phyloP scores from a whole-genome alignment of 2,797 vertebrate genomes.

The Sebastes itinus region DNA sequence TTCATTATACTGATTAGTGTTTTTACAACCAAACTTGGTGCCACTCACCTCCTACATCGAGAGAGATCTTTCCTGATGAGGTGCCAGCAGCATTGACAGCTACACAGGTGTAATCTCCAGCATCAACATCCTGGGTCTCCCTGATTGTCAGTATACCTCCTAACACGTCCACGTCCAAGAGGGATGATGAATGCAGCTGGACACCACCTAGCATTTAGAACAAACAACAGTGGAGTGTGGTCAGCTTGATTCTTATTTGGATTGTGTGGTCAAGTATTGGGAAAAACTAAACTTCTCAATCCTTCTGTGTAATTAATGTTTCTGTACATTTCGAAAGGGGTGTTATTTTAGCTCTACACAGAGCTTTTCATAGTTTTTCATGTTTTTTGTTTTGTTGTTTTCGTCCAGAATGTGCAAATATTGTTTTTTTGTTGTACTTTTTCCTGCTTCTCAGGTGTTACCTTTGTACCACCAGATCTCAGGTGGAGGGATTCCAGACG shows the following conservation, averaged over 20 bases:
- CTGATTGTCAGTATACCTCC: slow-evolving; percentile 89
- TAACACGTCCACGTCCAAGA: slow-evolving; percentile 82
- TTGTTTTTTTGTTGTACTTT: not conserved
- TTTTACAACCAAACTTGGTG: not conserved
- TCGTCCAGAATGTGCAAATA: not conserved
- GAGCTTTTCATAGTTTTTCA: not conserved
- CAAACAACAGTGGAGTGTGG: not conserved
- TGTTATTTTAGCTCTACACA: not conserved
- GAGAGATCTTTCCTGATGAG: slow-evolving; percentile 87
- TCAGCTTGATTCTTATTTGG: not conserved
- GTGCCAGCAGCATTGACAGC: slow-evolving; percentile 90
- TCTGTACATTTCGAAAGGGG: not conserved
- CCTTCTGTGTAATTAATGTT: not conserved
- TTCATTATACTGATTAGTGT: not conserved
- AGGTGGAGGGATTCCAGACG: slow-evolving; percentile 89
- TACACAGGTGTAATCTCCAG: slow-evolving; percentile 93
- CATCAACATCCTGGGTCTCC: slow-evolving; percentile 87
- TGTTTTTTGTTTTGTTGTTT: not conserved
- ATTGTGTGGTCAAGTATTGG: not conserved
- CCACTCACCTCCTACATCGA: slow-evolving; percentile 92
- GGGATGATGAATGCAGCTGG: slow-evolving; percentile 84
- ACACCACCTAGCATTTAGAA: slow-evolving; percentile 81
- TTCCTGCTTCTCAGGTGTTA: slow-evolving; percentile 49
- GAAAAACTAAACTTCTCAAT: not conserved
- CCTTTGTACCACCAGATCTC: slow-evolving; percentile 97